Evolutionary conservation across 2,888 invertebrate species (phyloP).

Genomic region (Idaea biselata): DNA sequence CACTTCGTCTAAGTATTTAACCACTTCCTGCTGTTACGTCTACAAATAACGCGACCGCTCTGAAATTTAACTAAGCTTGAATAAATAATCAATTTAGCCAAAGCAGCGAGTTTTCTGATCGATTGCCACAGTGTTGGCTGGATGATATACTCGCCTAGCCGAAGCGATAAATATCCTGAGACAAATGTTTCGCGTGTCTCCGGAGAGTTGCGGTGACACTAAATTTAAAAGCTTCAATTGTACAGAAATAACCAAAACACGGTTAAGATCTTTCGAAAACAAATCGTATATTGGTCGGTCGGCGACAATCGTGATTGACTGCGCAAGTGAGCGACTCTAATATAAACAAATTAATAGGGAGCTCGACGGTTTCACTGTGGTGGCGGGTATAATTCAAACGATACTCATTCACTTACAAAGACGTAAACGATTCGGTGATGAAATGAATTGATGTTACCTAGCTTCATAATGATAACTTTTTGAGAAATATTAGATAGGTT

Average conservation of each 20-base stretch:
- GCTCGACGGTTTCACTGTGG: conserved; percentile 50
- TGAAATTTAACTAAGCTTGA: conserved; percentile 74
- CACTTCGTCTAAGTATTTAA: conserved; percentile 56
- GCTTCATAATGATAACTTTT: conserved; percentile 56
- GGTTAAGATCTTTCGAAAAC: conserved; percentile 79
- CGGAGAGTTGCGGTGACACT: conserved; percentile 78
- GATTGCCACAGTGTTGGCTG: conserved; percentile 76
- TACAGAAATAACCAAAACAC: conserved; percentile 79
- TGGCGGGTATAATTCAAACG: conserved; percentile 47
- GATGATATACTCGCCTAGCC: conserved; percentile 75
- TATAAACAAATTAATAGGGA: conserved; percentile 80
- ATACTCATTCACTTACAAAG: conserved; percentile 29
- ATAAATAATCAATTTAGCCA: conserved; percentile 77
- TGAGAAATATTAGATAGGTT: conserved; percentile 56
- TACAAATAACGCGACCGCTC: conserved; percentile 69
- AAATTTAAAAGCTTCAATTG: conserved; percentile 80
- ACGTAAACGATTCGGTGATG: conserved; percentile 44
- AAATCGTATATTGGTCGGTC: conserved; percentile 77
- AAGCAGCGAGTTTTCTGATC: conserved; percentile 73
- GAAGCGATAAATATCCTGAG: conserved; percentile 77
- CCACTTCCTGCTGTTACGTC: conserved; percentile 66
- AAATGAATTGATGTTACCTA: conserved; percentile 41
- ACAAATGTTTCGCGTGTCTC: conserved; percentile 77
- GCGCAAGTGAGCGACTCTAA: conserved; percentile 78
- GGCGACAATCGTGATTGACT: conserved; percentile 79